Conservation (phyloP, 2,113 vertebrate species). For the Holacanthus passer region DNA sequence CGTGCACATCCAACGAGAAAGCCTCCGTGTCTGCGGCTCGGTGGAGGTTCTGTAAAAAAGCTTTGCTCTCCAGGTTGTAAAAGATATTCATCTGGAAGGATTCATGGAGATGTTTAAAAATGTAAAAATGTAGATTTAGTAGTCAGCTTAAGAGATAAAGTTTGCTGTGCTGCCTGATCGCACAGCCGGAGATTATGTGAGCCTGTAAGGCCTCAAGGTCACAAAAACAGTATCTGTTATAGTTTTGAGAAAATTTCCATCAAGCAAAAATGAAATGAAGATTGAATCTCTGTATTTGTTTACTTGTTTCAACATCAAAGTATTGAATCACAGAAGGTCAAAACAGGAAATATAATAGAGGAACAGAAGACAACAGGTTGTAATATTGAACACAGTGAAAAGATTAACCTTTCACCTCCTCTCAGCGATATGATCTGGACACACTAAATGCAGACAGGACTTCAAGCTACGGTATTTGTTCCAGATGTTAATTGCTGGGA, state of each 20-base stretch:
- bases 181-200: not conserved
- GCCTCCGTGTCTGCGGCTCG: conserved; percentile 77
- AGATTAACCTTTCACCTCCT: conserved; percentile 11
- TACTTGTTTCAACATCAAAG: not conserved
- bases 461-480: conserved; percentile 27
- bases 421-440: conserved; percentile 35
- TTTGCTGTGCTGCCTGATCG: not conserved
- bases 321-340: not conserved
- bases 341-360: conserved; percentile 8
- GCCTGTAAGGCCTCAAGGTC: not conserved
- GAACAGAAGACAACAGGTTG: conserved; percentile 10
- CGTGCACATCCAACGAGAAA: conserved; percentile 86
- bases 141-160: not conserved
- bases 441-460: conserved; percentile 24
- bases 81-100: conserved; percentile 88
- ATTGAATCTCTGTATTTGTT: conserved; percentile 15
- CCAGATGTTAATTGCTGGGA: conserved; percentile 63
- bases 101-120: conserved; percentile 13
- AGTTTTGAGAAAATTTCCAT: not conserved
- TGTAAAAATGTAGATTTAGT: not conserved
- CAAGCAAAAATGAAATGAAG: not conserved
- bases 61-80: conserved; percentile 86
- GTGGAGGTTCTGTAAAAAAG: conserved; percentile 54
- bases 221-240: not conserved
- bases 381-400: conserved; percentile 13